phyloP scores from a whole-genome alignment of 2,113 vertebrate genomes.

The Hippocampus abdominalis region DNA sequence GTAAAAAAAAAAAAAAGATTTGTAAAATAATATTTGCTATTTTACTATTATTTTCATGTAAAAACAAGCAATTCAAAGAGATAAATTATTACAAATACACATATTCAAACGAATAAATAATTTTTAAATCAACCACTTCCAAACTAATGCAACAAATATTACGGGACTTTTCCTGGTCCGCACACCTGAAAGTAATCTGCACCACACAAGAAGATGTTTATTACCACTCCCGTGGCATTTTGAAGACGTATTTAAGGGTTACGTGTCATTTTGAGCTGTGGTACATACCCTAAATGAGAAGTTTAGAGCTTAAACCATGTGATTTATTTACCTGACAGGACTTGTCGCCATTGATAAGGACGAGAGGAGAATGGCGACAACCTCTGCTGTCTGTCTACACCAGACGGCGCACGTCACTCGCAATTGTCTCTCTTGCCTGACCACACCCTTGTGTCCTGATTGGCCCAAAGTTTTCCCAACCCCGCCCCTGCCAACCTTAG shows the following conservation, averaged over 20 bases:
- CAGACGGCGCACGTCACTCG: conserved; percentile 67
- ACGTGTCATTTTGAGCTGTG: neutral
- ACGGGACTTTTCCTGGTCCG: neutral
- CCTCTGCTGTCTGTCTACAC: conserved; percentile 34
- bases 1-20: too few species aligned
- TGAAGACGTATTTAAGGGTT: neutral
- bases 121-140: neutral
- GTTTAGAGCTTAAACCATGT: neutral
- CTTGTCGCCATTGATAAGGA: neutral
- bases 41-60: neutral
- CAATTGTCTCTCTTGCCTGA: conserved; percentile 15
- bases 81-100: neutral
- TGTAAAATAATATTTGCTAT: too few species aligned
- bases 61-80: neutral
- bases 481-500: conserved; percentile 40
- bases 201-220: neutral
- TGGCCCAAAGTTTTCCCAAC: conserved; percentile 68
- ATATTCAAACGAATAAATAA: too few species aligned
- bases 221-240: neutral
- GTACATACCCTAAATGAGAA: neutral
- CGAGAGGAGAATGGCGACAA: conserved; percentile 20
- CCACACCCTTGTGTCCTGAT: conserved; percentile 59
- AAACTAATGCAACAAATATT: too few species aligned
- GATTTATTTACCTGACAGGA: neutral
- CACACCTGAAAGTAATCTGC: neutral